Conservation (phyloP, 2,888 invertebrate genomes). For the Megastigmus dorsalis region DNA sequence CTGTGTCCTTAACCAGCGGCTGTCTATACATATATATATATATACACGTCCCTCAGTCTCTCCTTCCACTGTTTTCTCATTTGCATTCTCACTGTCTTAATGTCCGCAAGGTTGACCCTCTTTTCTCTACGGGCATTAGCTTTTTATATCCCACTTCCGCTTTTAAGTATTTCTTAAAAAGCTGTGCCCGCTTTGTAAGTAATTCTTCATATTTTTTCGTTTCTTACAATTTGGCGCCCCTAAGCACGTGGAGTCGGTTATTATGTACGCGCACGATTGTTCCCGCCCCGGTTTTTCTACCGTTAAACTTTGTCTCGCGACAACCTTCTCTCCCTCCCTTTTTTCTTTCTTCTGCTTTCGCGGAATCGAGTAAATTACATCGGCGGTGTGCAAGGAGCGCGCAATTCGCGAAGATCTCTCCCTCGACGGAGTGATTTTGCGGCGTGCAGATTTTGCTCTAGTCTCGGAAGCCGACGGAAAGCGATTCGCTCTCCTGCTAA, state of each 20-base stretch:
- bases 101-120: conserved; percentile 16
- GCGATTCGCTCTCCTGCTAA: not conserved
- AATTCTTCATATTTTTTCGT: conserved; percentile 17
- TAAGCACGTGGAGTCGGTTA: too few relatives aligned
- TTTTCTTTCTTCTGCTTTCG: not conserved
- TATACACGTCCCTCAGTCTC: not conserved
- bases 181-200: not conserved
- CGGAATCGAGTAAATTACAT: conserved; percentile 35
- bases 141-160: conserved; percentile 12
- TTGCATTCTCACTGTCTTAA: conserved; percentile 49
- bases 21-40: too few relatives aligned
- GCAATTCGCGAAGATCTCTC: too few relatives aligned
- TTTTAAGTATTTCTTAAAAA: conserved; percentile 24
- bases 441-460: not conserved
- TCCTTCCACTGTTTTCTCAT: conserved; percentile 30
- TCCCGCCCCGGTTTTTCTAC: not conserved
- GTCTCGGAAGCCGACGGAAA: too few relatives aligned
- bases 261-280: too few relatives aligned
- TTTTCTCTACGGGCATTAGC: not conserved
- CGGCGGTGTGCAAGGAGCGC: too few relatives aligned
- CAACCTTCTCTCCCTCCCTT: too few relatives aligned
- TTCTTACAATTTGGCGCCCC: too few relatives aligned
- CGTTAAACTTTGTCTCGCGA: not conserved
- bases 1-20: not conserved
- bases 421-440: conserved; percentile 2